These are phyloP conservation scores for Netelia virgata DNA, from an alignment of 2,888 invertebrate genomes.

Conservation along the genomic window DNA sequence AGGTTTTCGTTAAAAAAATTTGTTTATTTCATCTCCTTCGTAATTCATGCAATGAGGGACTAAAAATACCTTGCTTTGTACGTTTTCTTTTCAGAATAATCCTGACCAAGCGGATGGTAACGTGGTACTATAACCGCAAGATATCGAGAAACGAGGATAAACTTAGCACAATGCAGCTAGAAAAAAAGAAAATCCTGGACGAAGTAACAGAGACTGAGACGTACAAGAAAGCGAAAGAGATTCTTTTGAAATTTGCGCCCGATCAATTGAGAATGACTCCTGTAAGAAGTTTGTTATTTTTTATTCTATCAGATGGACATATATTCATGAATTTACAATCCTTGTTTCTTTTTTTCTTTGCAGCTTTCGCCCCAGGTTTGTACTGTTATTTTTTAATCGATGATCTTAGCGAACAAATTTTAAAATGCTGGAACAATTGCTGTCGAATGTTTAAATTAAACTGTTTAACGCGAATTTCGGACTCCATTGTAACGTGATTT, in stretches of 20 bases:
- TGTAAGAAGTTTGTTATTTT: constrained; percentile 70
- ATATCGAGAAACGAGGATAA: constrained; percentile 92
- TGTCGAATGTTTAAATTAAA: not conserved
- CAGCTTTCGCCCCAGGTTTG: constrained; percentile 80
- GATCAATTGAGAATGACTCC: constrained; percentile 85
- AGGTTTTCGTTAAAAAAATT: too few relatives aligned
- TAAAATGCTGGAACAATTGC: not conserved
- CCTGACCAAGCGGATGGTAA: constrained; percentile 91
- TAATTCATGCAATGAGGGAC: not conserved
- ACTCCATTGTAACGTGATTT: constrained; percentile 6
- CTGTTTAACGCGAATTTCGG: constrained; percentile 5
- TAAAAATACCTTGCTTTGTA: constrained; percentile 20
- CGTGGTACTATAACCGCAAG: constrained; percentile 95
- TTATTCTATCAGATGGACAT: not conserved
- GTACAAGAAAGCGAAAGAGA: constrained; percentile 96
- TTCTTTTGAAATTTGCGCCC: constrained; percentile 94
- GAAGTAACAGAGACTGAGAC: constrained; percentile 99
- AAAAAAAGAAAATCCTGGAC: constrained; percentile 95
- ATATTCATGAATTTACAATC: constrained; percentile 9
- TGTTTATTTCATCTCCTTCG: not conserved
- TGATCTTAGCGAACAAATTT: not conserved
- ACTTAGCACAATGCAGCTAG: constrained; percentile 89
- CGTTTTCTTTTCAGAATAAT: constrained; percentile 88
- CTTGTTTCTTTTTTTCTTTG: constrained; percentile 71
- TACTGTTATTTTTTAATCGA: constrained; percentile 47